Evolutionary conservation across 2,888 invertebrate genomes (phyloP).

Genomic region (Eupithecia exiguata): DNA sequence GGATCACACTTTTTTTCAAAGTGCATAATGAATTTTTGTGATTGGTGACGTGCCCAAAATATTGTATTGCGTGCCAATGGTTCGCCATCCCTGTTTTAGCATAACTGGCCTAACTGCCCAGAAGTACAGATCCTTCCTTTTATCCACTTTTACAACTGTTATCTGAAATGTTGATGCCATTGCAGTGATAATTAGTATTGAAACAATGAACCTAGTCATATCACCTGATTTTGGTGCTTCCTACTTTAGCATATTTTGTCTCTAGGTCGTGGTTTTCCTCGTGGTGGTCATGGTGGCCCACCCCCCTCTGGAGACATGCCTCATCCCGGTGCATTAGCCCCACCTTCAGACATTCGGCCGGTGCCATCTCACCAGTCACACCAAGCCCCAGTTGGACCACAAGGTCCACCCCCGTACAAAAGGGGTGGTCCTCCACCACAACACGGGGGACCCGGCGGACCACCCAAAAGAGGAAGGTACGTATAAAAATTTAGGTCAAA

Average conservation of each 20-base stretch:
- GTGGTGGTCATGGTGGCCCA: slow-evolving; percentile 56
- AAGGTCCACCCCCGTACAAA: slow-evolving; percentile 56
- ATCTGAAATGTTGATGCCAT: neutral
- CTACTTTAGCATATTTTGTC: neutral
- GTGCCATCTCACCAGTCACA: slow-evolving; percentile 33
- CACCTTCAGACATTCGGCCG: slow-evolving; percentile 39
- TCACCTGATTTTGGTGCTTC: neutral
- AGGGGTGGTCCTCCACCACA: slow-evolving; percentile 67
- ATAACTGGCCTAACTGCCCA: neutral
- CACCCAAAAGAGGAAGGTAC: slow-evolving; percentile 75
- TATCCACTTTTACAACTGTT: neutral
- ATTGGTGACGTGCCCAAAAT: no score
- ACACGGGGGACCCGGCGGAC: slow-evolving; percentile 70
- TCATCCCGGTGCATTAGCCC: slow-evolving; percentile 51
- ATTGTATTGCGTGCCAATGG: no score
- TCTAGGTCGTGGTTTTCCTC: slow-evolving; percentile 62
- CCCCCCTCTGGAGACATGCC: slow-evolving; percentile 35
- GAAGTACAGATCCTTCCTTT: neutral
- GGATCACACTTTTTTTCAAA: no score
- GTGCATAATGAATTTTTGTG: no score
- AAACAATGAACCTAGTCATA: neutral
- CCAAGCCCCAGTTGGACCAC: slow-evolving; percentile 52
- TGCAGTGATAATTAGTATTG: neutral
- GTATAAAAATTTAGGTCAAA: slow-evolving; percentile 3
- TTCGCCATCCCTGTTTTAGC: neutral